Evolutionary conservation across 2,113 vertebrate genomes (phyloP), one percentile per base, ranked within the genome.

Genomic region (Chitala chitala): DNA sequence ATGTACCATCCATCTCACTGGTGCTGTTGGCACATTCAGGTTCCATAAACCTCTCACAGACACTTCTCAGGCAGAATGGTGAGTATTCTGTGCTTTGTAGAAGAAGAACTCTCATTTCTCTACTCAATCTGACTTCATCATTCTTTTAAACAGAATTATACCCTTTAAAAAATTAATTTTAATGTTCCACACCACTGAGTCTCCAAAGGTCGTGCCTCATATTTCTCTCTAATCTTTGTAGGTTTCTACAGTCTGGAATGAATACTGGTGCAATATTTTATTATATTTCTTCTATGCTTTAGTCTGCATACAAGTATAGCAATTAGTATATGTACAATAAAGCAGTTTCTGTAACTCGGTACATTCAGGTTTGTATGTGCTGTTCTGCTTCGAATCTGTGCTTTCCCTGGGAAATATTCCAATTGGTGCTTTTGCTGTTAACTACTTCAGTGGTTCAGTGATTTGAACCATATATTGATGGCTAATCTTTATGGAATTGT

Each of bases 21-120:
- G 86, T 89, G 87, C 86, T 86, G 86, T 87, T 86, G 89, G 86
- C 89, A 90, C 88, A 85, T 83, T 87, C 82, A 53, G 84, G 84
- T 86, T 85, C 81, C 81, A 80, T 82, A 83, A 84, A 90, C 85
- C 86, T 87, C 85, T 85, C 78, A 87, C 84, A 86, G 81, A 81
- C 77, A 77, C 79, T 50, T 46, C 31, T 44, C 58, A 31, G 31
- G 26, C 5, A 68, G 70, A 77, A 82, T 80, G 2, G 58, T 13
- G 2, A 22, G 44, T n/a, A 17, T 4, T 48, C 71, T 17, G 9
- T 9, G 44, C 58, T 31, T 75, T 54, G 73, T 5, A 3, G 74
- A 70, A 75, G 76, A 78, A 82, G 82, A 84, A 84, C 86, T 76
- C 78, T 82, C 76, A 78, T 75, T 85, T 78, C 76, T 78, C 78